These are phyloP conservation scores for Metridium senile DNA, from an alignment of 92 coral and sea anemone species.

Conservation along the genomic window DNA sequence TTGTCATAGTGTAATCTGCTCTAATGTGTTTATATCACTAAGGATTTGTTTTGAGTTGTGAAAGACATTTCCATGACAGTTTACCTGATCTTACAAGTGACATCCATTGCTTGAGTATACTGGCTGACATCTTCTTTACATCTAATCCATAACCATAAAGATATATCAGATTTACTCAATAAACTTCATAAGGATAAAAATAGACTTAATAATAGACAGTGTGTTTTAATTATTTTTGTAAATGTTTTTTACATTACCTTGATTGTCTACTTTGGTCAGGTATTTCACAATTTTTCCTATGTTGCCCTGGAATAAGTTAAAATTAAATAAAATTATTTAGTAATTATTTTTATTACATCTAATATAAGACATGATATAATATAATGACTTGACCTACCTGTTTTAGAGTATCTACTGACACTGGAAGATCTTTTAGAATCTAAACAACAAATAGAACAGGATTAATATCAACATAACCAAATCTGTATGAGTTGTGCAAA, in stretches of 20 bases:
- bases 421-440: slow-evolving; percentile 92
- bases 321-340: not conserved
- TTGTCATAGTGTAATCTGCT: too few relatives aligned
- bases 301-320: slow-evolving; percentile 59
- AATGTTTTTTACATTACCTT: slow-evolving; percentile 61
- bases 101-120: slow-evolving; percentile 90
- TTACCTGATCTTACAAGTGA: slow-evolving; percentile 70
- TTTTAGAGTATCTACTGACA: slow-evolving; percentile 87
- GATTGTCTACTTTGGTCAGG: slow-evolving; percentile 85
- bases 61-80: not conserved
- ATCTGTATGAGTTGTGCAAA: too few relatives aligned
- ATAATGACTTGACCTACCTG: slow-evolving; percentile 54
- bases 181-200: too few relatives aligned
- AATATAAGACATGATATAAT: not conserved
- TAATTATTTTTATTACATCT: not conserved
- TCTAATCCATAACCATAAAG: slow-evolving; percentile 45
- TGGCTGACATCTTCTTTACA: slow-evolving; percentile 75
- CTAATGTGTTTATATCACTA: not conserved
- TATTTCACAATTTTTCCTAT: slow-evolving; percentile 92
- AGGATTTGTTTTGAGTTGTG: not conserved
- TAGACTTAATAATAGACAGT: too few relatives aligned
- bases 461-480: not conserved
- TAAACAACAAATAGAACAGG: slow-evolving; percentile 11
- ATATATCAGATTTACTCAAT: too few relatives aligned
- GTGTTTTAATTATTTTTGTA: too few relatives aligned